Base-by-base conservation (phyloP, 2,113 vertebrate genomes). In the Ictidomys tridecemlineatus region DNA sequence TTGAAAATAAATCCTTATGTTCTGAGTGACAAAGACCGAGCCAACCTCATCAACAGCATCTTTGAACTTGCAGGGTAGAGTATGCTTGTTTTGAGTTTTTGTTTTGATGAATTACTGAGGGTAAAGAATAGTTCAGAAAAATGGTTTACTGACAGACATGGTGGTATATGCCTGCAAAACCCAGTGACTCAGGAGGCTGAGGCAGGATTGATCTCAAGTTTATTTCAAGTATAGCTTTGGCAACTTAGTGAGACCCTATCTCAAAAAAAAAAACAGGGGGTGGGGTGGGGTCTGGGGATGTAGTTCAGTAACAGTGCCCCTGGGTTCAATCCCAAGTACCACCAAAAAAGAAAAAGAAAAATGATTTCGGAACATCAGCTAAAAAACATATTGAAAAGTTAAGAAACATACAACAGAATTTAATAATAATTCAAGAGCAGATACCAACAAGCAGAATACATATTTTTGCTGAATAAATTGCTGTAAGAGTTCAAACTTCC, bases 1-100 rank as follows among this genome's bases (percentile, higher is more conserved):
- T 67, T 99, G 97, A 98, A 98, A 77, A 96, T n/a, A 48, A 97
- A 99, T 26, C 98, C 98, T 82, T 97, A 93, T 8, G 98, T 99
- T 95, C 98, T 99, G 42, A 98, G 98, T 83, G 97, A 98, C n/a
- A 99, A 98, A 95, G 99, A 99, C 98, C 99, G 99, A 96, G 99
- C 99, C 7, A 99, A 98, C 74, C 99, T 99, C 84, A 99, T 99
- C 98, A 99, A 99, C 97, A 99, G 99, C 98, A 98, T 99, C 92
- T 99, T 99, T 98, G 98, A 96, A 82, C 99, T 99, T 97, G 99
- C 99, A 97, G 98, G 99, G 99, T 99, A 99, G 32, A 67, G 84
- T 93, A 74, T 73, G 5, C 77, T 85, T 93, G 51, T 9, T 92
- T 96, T 96, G 45, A 11, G 22, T 48, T 32, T 39, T 65, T 37